These are phyloP conservation scores for Struthio camelus DNA, from an alignment of 2,113 vertebrate species.

Conservation along the genomic window DNA sequence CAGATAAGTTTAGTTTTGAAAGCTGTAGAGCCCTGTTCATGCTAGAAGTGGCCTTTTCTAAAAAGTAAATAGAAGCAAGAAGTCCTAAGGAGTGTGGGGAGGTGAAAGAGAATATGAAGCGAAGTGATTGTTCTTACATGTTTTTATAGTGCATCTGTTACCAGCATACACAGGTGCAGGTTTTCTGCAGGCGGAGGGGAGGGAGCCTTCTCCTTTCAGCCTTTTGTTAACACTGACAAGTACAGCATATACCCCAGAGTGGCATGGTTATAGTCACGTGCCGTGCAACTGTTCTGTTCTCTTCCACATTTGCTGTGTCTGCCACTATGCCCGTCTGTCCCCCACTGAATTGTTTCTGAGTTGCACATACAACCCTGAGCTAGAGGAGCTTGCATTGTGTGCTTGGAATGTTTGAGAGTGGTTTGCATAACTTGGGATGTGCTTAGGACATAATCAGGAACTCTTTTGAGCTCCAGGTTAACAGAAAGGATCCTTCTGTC, in stretches of 20 bases:
- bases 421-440: not conserved
- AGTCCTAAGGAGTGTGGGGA: too few relatives aligned
- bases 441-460: not conserved
- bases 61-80: not conserved
- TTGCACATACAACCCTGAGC: not conserved
- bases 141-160: not conserved
- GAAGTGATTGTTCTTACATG: accelerated
- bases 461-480: not conserved
- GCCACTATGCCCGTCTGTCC: not conserved
- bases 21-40: not conserved
- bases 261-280: too few relatives aligned
- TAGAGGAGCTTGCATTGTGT: not conserved
- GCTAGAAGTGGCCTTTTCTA: not conserved
- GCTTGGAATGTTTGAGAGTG: not conserved
- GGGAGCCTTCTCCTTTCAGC: too few relatives aligned
- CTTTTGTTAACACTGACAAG: too few relatives aligned
- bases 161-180: not conserved
- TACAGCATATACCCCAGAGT: not conserved
- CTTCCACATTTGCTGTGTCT: not conserved
- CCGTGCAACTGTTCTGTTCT: not conserved
- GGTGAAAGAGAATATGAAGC: accelerated
- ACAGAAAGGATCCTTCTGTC: not conserved
- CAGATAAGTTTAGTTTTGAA: not conserved
- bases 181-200: not conserved
- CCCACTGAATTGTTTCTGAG: not conserved